Evolutionary conservation across 53 echinoderm and acorn worm genomes (phyloP), one percentile per base, ranked within the genome.

Genomic region (Patiria pectinifera): DNA sequence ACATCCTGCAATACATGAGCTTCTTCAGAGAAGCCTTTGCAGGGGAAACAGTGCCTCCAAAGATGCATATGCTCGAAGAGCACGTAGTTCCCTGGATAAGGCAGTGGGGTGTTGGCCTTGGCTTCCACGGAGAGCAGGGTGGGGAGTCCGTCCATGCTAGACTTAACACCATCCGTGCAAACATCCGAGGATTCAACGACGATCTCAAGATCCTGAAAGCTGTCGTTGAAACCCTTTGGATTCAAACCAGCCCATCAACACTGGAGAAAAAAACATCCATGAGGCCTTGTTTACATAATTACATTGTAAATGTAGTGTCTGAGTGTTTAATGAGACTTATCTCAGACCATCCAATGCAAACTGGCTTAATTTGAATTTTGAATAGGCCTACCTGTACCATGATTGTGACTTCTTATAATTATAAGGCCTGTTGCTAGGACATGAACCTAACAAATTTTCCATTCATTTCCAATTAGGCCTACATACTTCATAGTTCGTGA

Each of bases 81-180:
- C 92, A 94, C 24, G 87, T 71, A 6, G 19, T 92, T 9, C 87
- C 87, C 2, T 80, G 62, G 26, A 48, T 94, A 0, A 58, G n/a
- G 45, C 25, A 19, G 45, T 92, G 87, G 76, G 45, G 70, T 4
- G 82, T 94, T 48, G 94, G 94, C 23, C 71, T 94, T 1, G 87
- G 85, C 2, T 88, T 94, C 35, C 92, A 83, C 24, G 88, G 92
- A 14, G 92, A 94, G 60, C 94, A 92, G n/a, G 94, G 94, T 6
- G 89, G 88, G 15, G 92, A 94, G 53, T 87, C 87, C 3, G 82
- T 88, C 25, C 94, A 94, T 23, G 89, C 93, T 6, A 46, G 87
- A 71, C 47, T 93, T 15, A 93, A 93, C 62, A 87, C 15, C 82
- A 87, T 93, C 83, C 61, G 89, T 49, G 23, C 21, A 25, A 69